These are phyloP conservation scores for Danio jaintianensis DNA, from an alignment of 2,797 vertebrate species.

Conservation along the genomic window DNA sequence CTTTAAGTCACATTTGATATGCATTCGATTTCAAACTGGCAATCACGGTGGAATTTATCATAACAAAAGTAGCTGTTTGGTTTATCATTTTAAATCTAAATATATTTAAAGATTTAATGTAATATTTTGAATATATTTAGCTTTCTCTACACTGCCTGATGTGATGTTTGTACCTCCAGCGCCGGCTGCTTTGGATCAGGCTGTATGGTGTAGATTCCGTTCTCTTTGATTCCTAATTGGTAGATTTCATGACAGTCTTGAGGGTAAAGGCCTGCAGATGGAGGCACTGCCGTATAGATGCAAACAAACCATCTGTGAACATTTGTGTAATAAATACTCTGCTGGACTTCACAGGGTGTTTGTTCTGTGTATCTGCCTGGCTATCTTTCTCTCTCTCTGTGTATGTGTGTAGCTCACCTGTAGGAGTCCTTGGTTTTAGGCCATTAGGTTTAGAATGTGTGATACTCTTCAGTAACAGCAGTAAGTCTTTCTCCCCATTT, in stretches of 20 bases:
- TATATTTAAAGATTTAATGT: not conserved
- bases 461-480: conserved; percentile 82
- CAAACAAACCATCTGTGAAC: conserved; percentile 40
- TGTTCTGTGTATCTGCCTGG: conserved; percentile 8
- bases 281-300: conserved; percentile 67
- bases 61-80: not conserved
- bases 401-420: conserved; percentile 68
- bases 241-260: conserved; percentile 85
- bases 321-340: conserved; percentile 11
- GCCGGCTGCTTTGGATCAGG: conserved; percentile 78
- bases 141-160: not conserved
- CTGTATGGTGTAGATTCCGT: conserved; percentile 87
- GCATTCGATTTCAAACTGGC: not conserved
- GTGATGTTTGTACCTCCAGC: conserved; percentile 74
- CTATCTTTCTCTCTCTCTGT: conserved; percentile 3
- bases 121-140: conserved; percentile 64
- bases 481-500: conserved; percentile 79
- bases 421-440: conserved; percentile 65
- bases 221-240: conserved; percentile 82
- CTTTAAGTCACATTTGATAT: not conserved
- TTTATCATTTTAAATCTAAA: not conserved
- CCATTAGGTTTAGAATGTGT: conserved; percentile 64
- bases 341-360: not conserved
- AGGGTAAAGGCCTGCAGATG: conserved; percentile 76
- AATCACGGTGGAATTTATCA: not conserved